A percentile compares a stretch with the other conserved stretches of the same genome.
These are phyloP conservation scores for Aplysina aerophoba DNA, from an alignment of 37 sponge, comb jelly and placozoan species.

Conservation along the genomic window DNA sequence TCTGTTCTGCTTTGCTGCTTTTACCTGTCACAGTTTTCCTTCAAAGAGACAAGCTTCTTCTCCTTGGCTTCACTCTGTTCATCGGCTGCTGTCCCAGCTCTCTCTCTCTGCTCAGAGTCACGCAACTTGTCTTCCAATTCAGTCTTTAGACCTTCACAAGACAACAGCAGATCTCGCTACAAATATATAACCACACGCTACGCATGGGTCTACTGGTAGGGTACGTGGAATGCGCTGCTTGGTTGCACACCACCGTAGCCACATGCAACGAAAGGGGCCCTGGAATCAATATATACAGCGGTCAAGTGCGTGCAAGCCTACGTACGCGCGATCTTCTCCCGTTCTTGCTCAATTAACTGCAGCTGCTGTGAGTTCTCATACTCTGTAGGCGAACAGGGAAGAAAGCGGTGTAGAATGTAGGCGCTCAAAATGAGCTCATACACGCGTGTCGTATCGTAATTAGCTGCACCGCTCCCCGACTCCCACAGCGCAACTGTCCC, in stretches of 20 bases:
- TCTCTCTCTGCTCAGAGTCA: neutral
- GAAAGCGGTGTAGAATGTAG: neutral
- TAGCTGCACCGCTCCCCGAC: too few relatives aligned
- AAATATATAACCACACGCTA: neutral
- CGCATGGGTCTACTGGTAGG: too few relatives aligned
- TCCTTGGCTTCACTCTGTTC: neutral
- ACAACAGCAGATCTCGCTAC: neutral
- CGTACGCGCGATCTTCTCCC: slow-evolving; percentile 10
- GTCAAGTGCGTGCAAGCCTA: neutral
- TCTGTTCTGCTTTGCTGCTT: neutral
- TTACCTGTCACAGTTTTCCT: neutral
- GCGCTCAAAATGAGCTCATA: neutral
- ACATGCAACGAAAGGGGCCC: neutral
- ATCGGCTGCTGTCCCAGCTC: neutral
- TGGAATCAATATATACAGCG: neutral
- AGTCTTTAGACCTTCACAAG: neutral
- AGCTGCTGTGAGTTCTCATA: slow-evolving; percentile 16
- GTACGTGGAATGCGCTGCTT: too few relatives aligned
- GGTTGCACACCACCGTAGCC: too few relatives aligned
- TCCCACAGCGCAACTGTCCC: too few relatives aligned
- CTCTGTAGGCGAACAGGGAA: neutral
- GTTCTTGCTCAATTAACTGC: slow-evolving; percentile 14
- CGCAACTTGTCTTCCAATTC: neutral
- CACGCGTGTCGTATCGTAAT: neutral
- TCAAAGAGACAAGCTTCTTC: neutral